phyloP scores from a whole-genome alignment of 2,888 invertebrate genomes.

The Synergus japonicus region DNA sequence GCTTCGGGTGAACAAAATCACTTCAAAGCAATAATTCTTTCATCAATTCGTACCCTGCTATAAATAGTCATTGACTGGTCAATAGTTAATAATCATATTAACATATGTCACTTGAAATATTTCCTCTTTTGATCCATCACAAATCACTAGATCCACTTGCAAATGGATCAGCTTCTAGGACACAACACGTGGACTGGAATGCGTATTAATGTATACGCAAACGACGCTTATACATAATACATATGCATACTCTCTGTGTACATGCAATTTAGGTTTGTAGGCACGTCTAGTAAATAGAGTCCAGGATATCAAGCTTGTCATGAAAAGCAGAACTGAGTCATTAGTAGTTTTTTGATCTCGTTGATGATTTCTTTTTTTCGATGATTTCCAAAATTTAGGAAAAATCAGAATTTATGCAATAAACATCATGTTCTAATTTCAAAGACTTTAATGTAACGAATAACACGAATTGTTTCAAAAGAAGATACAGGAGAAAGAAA shows the following conservation, averaged over 20 bases:
- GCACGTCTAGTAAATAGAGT: slow-evolving; percentile 18
- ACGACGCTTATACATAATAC: slow-evolving; percentile 12
- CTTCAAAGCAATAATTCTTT: neutral
- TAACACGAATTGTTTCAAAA: neutral
- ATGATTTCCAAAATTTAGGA: no score
- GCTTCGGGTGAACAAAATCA: neutral
- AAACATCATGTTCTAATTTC: no score
- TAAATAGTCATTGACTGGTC: neutral
- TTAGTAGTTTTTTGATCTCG: no score
- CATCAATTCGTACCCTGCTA: neutral
- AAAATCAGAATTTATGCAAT: no score
- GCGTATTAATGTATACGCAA: slow-evolving; percentile 14
- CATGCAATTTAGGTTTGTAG: slow-evolving; percentile 25
- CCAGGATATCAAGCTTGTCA: neutral
- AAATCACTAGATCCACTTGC: slow-evolving; percentile 13
- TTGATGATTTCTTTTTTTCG: no score
- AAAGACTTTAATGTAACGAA: neutral
- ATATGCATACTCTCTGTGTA: slow-evolving; percentile 27
- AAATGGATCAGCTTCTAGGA: slow-evolving; percentile 12
- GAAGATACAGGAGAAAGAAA: neutral
- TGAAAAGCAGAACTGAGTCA: no score
- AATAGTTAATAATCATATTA: no score
- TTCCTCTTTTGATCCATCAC: neutral
- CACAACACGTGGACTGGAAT: slow-evolving; percentile 19
- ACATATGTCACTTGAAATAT: no score